A percentile compares a stretch with the other conserved stretches of the same genome.
Evolutionary conservation across 2,888 invertebrate species (phyloP).

Genomic region (Psococerastis gibbosa): DNA sequence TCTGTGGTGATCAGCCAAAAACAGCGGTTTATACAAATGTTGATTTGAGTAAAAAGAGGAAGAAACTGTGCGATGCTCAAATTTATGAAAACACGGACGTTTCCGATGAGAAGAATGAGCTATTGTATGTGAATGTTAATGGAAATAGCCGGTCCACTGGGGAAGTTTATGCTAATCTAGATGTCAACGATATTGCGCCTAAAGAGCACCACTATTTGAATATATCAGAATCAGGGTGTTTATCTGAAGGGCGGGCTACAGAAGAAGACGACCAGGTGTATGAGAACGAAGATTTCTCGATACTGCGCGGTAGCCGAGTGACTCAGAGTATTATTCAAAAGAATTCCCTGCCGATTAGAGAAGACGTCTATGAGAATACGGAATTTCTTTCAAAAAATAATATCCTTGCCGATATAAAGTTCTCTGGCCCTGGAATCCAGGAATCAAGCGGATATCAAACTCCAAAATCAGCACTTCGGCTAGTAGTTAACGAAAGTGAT

Average conservation of each 20-base stretch:
- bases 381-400: neutral
- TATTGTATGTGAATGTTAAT: neutral
- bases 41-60: conserved; percentile 1
- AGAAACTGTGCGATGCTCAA: neutral
- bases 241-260: no score
- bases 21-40: neutral
- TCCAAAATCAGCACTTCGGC: neutral
- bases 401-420: neutral
- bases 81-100: conserved; percentile 5
- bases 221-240: neutral
- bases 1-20: neutral
- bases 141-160: neutral
- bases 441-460: neutral
- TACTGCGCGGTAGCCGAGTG: neutral
- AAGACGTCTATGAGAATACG: conserved; percentile 5
- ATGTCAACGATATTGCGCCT: neutral
- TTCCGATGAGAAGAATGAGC: neutral
- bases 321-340: neutral
- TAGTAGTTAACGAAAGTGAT: neutral
- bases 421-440: neutral
- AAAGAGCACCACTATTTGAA: neutral
- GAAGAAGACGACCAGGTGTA: conserved; percentile 7
- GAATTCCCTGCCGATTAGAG: neutral
- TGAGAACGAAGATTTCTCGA: conserved; percentile 5
- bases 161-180: neutral